Percentiles rank a stretch among this genome's conserved stretches.
Conservation (phyloP, 2,888 invertebrate genomes). For the Deilephila porcellus region DNA sequence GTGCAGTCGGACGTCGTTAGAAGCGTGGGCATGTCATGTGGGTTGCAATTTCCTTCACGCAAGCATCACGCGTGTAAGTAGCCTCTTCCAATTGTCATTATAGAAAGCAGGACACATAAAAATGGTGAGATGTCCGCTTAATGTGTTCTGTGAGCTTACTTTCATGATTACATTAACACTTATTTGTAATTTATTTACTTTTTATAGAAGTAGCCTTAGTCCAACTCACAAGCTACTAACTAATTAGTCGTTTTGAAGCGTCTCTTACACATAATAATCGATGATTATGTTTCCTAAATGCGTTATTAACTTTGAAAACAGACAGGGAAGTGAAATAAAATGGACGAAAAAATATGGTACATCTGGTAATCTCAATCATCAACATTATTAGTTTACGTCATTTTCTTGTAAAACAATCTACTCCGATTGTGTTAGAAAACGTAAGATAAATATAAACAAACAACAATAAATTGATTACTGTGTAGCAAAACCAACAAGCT, state of each 20-base stretch:
- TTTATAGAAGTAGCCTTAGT: too few species aligned
- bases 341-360: too few species aligned
- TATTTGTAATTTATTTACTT: too few species aligned
- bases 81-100: slow-evolving; percentile 16
- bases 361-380: too few species aligned
- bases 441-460: not conserved
- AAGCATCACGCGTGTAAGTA: slow-evolving; percentile 16
- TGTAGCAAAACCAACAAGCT: not conserved
- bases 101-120: slow-evolving; percentile 15
- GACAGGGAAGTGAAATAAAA: too few species aligned
- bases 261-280: too few species aligned
- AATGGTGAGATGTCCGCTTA: not conserved
- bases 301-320: too few species aligned
- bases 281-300: too few species aligned
- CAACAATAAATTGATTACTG: not conserved
- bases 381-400: too few species aligned
- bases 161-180: too few species aligned
- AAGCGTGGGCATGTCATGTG: slow-evolving; percentile 34
- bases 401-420: not conserved
- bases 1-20: slow-evolving; percentile 32
- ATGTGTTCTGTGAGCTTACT: not conserved
- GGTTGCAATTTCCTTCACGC: slow-evolving; percentile 46
- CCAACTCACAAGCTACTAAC: too few species aligned
- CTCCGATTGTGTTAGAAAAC: not conserved
- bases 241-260: too few species aligned